Conservation (phyloP, 1,140 invertebrate species). For the Saccostrea cuccullata region DNA sequence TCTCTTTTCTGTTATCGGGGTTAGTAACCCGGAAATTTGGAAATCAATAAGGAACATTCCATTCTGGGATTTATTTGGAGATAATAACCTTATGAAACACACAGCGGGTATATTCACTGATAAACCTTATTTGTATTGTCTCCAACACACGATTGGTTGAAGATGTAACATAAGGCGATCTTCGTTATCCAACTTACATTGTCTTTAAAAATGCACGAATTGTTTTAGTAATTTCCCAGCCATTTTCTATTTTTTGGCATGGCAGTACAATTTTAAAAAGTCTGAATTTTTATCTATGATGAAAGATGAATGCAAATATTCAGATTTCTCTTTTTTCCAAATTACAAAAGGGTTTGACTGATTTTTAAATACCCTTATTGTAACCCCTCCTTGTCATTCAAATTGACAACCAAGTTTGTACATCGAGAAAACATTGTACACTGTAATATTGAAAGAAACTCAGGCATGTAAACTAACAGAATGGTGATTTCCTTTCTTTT, state of each 20-base stretch:
- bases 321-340: too few species aligned
- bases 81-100: constrained; percentile 9
- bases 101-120: background rate
- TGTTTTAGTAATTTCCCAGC: background rate
- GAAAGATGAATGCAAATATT: too few species aligned
- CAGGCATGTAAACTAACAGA: constrained; percentile 10
- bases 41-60: constrained; percentile 21
- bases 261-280: too few species aligned
- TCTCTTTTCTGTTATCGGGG: background rate
- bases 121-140: background rate
- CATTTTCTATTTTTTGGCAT: background rate
- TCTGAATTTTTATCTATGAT: too few species aligned
- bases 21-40: constrained; percentile 31
- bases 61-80: background rate
- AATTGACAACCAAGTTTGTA: background rate
- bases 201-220: background rate
- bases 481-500: constrained; percentile 3
- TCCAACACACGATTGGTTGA: background rate
- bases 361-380: background rate
- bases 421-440: background rate
- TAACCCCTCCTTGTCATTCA: background rate
- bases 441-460: constrained; percentile 2
- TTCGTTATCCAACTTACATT: background rate
- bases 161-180: background rate
- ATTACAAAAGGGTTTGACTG: background rate